Evolutionary conservation across 1,140 invertebrate species (phyloP), one percentile per base, ranked within the genome.

Genomic region (Drosophila gunungcola): DNA sequence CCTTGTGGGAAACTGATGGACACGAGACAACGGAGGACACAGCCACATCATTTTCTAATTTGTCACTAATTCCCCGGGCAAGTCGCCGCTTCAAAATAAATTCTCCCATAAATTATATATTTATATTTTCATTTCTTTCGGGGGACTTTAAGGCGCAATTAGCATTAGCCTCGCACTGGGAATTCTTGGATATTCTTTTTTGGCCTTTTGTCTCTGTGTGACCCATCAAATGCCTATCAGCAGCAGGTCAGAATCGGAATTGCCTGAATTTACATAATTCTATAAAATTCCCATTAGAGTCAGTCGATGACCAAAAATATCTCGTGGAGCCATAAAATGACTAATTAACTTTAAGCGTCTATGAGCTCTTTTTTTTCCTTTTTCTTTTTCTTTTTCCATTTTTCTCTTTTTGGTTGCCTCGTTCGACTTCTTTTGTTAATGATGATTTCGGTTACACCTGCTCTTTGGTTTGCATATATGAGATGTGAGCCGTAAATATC

Each of bases 261-360:
- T 52, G 64, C 61, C 61, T 54, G 39, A 32, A 86, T 86, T 86
- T 86, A 68, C 82, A 86, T 86, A 86, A 86, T 86, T 88, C 82
- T 68, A 86, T 79, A 82, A 78, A 86, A 86, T 75, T 68, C 61
- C 79, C 83, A 86, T 86, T 86, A 86, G 83, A 81, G 65, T 45
- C 61, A 53, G 42, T 45, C 64, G 61, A 68, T 68, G 64, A 41
- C 55, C 54, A 80, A 68, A 68, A 67, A 62, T 76, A 67, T 51
- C 49, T 39, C 21, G 32, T 12, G 32, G 46, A 53, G 13, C 45
- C 69, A 78, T 74, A 74, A 81, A 82, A 82, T 81, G 83, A 88
- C 82, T 85, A 85, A 85, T 85, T 85, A 85, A 88, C 56, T 70
- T 88, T 81, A 86, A 75, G 74, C 78, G 72, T 74, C 81, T 85